Conservation (phyloP, 1,140 invertebrate genomes). For the Hypsibius dujardini region DNA sequence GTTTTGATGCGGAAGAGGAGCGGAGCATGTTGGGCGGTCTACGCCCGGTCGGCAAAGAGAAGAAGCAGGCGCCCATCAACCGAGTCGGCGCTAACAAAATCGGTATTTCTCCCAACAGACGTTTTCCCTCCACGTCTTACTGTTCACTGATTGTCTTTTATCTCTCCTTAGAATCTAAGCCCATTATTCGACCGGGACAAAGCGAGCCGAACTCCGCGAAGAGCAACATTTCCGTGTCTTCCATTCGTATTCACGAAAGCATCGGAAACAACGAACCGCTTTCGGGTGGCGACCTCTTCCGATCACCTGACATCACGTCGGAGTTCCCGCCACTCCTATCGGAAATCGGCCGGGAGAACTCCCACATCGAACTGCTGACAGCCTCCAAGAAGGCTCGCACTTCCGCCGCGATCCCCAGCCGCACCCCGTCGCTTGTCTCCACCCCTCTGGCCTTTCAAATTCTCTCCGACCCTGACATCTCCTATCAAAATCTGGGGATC, state of each 20-base stretch:
- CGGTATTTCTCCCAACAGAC: not conserved
- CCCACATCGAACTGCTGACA: too few relatives aligned
- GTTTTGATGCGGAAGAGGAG: not conserved
- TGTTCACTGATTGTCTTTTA: too few relatives aligned
- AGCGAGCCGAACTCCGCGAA: not conserved
- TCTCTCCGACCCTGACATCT: too few relatives aligned
- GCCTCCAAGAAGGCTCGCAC: too few relatives aligned
- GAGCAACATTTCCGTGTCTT: not conserved
- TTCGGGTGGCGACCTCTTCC: not conserved
- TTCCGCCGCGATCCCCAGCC: too few relatives aligned
- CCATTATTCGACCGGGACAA: not conserved
- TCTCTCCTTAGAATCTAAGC: not conserved
- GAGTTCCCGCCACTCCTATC: not conserved
- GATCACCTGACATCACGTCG: not conserved
- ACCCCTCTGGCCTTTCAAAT: too few relatives aligned
- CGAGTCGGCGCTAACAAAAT: slow-evolving; percentile 3
- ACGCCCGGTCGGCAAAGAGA: not conserved
- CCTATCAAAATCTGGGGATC: too few relatives aligned
- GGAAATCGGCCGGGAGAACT: not conserved
- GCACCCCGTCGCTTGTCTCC: too few relatives aligned
- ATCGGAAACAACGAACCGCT: too few relatives aligned
- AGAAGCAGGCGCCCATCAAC: not conserved
- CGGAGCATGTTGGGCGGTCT: not conserved
- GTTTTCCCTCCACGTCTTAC: too few relatives aligned
- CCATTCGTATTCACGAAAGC: not conserved